Conservation (phyloP, 2,888 invertebrate genomes). For the Caenorhabditis virilis region DNA sequence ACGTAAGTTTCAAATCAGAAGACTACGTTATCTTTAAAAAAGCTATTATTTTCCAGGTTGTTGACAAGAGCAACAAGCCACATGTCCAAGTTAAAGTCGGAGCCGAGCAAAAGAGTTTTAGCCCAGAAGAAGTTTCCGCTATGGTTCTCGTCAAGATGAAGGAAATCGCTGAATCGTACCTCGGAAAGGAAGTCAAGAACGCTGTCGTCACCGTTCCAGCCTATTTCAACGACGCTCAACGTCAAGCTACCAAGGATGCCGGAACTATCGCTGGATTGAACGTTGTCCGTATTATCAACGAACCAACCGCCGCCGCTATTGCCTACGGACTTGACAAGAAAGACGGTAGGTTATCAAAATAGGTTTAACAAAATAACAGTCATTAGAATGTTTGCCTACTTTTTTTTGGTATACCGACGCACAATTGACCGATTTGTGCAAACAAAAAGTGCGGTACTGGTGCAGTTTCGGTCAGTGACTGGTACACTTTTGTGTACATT, state of each 20-base stretch:
- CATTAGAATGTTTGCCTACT: too few species aligned
- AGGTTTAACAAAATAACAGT: slow-evolving; percentile 12
- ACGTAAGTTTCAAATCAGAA: slow-evolving; percentile 67
- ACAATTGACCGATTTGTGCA: slow-evolving; percentile 32
- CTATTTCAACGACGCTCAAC: slow-evolving; percentile 98
- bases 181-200: slow-evolving; percentile 79
- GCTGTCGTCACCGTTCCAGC: slow-evolving; percentile 94
- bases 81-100: slow-evolving; percentile 85
- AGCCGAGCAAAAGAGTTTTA: slow-evolving; percentile 83
- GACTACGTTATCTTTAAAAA: not conserved
- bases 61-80: slow-evolving; percentile 89
- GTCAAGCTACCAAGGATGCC: slow-evolving; percentile 84
- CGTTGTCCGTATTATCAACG: slow-evolving; percentile 80
- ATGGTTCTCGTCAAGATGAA: slow-evolving; percentile 78
- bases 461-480: slow-evolving; percentile 41
- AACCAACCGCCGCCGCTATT: slow-evolving; percentile 74
- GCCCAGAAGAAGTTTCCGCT: slow-evolving; percentile 97
- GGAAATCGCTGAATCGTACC: slow-evolving; percentile 68
- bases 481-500: slow-evolving; percentile 36
- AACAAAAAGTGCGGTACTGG: too few species aligned
- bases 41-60: slow-evolving; percentile 72
- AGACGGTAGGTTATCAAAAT: slow-evolving; percentile 56
- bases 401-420: slow-evolving; percentile 9
- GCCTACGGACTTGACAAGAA: slow-evolving; percentile 69
- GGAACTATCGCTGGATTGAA: slow-evolving; percentile 84